Evolutionary conservation across 2,113 vertebrate species (phyloP).

Genomic region (Xenus cinereus): DNA sequence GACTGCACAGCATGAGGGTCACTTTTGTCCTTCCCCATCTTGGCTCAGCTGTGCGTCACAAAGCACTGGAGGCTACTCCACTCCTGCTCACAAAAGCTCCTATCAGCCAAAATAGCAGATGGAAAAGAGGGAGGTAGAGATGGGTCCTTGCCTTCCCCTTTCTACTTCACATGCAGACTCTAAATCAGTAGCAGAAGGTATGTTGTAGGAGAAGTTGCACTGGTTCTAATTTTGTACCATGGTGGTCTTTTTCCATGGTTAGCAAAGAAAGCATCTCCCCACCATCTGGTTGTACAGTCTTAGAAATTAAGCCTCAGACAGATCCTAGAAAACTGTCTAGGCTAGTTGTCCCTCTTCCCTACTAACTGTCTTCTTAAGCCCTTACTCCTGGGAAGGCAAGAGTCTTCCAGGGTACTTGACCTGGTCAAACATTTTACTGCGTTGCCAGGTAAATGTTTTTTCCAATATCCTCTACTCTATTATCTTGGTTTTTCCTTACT

Average conservation of each 20-base stretch:
- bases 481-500: neutral
- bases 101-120: neutral
- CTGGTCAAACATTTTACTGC: neutral
- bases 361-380: neutral
- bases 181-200: slow-evolving; percentile 37
- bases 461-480: neutral
- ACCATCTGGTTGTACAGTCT: neutral
- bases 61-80: neutral
- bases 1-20: neutral
- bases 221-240: neutral
- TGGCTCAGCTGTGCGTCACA: neutral
- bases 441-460: neutral
- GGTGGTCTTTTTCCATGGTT: slow-evolving; percentile 47
- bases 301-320: neutral
- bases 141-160: neutral
- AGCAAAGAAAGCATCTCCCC: neutral
- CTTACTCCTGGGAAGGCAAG: neutral
- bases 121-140: neutral
- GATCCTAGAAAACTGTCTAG: neutral
- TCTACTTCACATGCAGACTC: neutral
- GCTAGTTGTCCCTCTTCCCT: neutral
- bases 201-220: neutral
- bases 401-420: neutral
- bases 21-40: neutral
- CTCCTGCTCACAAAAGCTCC: neutral